These are phyloP conservation scores for Leuciscus waleckii DNA, from an alignment of 2,797 vertebrate species.

Conservation along the genomic window DNA sequence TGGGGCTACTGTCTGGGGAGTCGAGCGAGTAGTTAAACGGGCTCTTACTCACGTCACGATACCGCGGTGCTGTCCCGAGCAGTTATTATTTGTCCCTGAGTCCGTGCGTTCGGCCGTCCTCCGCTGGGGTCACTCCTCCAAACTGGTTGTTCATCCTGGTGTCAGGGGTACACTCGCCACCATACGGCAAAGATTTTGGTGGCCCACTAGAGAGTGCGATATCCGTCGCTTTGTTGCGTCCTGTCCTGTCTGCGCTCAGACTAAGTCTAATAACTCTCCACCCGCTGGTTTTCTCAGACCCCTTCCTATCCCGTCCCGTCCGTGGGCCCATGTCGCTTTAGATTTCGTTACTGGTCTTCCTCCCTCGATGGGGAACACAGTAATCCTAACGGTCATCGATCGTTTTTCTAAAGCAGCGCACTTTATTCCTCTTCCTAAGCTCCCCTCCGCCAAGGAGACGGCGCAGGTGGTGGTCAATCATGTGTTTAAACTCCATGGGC, in stretches of 20 bases:
- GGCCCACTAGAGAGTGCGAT: not conserved
- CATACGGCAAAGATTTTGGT: not conserved
- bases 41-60: too few species aligned
- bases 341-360: not conserved
- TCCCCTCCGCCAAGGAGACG: not conserved
- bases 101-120: not conserved
- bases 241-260: not conserved
- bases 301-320: not conserved
- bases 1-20: not conserved
- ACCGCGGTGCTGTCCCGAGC: too few species aligned
- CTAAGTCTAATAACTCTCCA: not conserved
- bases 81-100: too few species aligned
- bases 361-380: fast-evolving
- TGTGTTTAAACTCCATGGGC: not conserved
- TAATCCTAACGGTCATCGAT: not conserved
- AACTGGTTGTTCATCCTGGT: not conserved
- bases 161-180: not conserved
- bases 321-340: not conserved
- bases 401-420: not conserved
- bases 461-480: fast-evolving
- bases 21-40: too few species aligned
- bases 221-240: not conserved
- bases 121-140: too few species aligned
- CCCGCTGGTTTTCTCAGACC: fast-evolving
- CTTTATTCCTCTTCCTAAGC: not conserved